Base-by-base conservation (phyloP, 2,888 invertebrate species). In the Sclerodermus sp. region DNA sequence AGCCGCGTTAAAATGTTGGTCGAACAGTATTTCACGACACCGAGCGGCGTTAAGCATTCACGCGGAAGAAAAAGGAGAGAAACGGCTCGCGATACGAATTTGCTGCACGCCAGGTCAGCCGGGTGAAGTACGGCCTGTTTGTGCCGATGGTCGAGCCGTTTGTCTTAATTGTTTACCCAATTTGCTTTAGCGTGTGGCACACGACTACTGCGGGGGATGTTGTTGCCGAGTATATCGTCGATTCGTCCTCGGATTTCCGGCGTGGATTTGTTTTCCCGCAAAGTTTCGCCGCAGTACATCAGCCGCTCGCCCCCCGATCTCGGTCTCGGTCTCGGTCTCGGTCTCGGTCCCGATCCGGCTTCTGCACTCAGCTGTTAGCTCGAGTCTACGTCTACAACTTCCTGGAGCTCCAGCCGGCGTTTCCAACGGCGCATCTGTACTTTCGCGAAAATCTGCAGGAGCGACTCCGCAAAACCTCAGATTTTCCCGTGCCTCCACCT, bases 201-300 rank as follows among this genome's bases (percentile, higher is more conserved):
- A 9, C 12, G 16, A 16, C 38, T 14, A 14, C 5, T 4, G 4
- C 38, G 12, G 13, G 51, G 55, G 59, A 50, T 45, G 62, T 51
- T 52, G 50, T 37, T 34, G 34, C 43, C 41, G 44, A 55, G 53
- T 62, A 60, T 65, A 65, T 65, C 64, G 63, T 58, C 60, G 56
- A 53, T 57, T 52, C 58, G 39, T 39, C 39, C 45, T 53, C 55
- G 52, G 60, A 53, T 71, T 69, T 73, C 73, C 74, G 70, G 65
- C 64, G 68, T 66, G 71, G 73, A 76, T 76, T 75, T 76, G 76
- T 76, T 75, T 76, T 74, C 67, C 72, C 68, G 69, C 70, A 71
- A 76, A 75, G 73, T 74, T 76, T 71, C 63, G 67, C 70, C 68
- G 66, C 70, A 67, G 64, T 73, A 73, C 73, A 72, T 71, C 71